Evolutionary conservation across 1,140 invertebrate genomes (phyloP).

Genomic region (Zaprionus inermis): DNA sequence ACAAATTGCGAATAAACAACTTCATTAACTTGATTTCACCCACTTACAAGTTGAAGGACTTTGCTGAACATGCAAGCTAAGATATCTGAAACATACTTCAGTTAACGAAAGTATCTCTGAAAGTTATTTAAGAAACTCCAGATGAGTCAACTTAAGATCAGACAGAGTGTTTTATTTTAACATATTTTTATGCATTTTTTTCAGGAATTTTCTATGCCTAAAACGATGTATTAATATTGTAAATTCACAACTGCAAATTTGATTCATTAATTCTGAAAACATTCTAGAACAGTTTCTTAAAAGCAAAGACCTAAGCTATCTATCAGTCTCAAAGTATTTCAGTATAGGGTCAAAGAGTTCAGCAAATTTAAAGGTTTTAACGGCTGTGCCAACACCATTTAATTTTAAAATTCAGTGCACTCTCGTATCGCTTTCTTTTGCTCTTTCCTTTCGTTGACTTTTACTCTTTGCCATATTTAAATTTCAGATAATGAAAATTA

Average conservation of each 20-base stretch:
- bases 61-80: neutral
- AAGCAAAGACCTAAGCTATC: too few species aligned
- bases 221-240: too few species aligned
- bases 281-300: too few species aligned
- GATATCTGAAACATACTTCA: neutral
- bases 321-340: too few species aligned
- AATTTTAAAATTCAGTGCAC: neutral
- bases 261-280: too few species aligned
- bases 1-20: constrained; percentile 75
- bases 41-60: constrained; percentile 37
- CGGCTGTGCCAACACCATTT: neutral
- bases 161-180: too few species aligned
- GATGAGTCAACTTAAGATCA: neutral
- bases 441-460: constrained; percentile 26
- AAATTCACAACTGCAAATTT: too few species aligned
- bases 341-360: too few species aligned
- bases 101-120: neutral
- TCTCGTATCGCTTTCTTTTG: neutral
- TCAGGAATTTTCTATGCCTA: too few species aligned
- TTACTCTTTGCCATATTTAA: constrained; percentile 18
- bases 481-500: constrained; percentile 30
- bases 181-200: too few species aligned
- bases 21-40: constrained; percentile 76
- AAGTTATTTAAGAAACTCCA: neutral
- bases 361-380: too few species aligned